Evolutionary conservation across 2,797 vertebrate genomes (phyloP), one percentile per base, ranked within the genome.

Genomic region (Argyrosomus regius): DNA sequence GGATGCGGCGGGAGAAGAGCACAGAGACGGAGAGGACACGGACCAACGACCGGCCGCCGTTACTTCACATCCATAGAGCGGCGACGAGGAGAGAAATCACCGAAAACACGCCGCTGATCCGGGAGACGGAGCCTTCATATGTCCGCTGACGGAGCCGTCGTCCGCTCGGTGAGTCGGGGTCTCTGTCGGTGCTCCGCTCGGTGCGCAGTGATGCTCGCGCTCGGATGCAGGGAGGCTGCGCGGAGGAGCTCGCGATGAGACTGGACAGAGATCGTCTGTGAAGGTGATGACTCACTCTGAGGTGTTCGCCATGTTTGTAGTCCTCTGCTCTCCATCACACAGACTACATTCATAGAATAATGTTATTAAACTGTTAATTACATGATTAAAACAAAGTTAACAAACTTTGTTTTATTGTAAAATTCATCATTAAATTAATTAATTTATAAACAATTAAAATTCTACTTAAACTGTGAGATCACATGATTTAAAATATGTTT

Each of bases 221-320:
- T 53, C 12, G 87, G 91, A 92, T 92, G 70, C 90, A 88, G 92
- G 62, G 92, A 75, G 89, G 10, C 84, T 92, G 89, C 91, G 91
- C 89, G 74, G 64, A 86, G 79, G 24, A 31, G 88, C 86, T 74
- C 70, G 81, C 54, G 78, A 86, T 35, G 87, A 90, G 88, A 62
- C 74, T 65, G 72, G 3, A 26, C 79, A 1, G 3, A 87, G 87
- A 81, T 89, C 59, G 49, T 39, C 0, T 60, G 7, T 13, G 0
- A 0, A 0, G 2, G 0, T 0, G 54, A 75, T 6, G 76, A 48
- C 3, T 75, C 85, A 89, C 88, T 77, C 39, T 17, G 28, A 48
- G 28, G 31, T 17, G 59, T 10, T 52, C 50, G 7, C 4, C 4
- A 3, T 52, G 48, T 20, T 52, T 52, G 50, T 52, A 22, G 50